Base-by-base conservation (phyloP, 2,797 vertebrate genomes). In the Xiphophorus birchmanni region DNA sequence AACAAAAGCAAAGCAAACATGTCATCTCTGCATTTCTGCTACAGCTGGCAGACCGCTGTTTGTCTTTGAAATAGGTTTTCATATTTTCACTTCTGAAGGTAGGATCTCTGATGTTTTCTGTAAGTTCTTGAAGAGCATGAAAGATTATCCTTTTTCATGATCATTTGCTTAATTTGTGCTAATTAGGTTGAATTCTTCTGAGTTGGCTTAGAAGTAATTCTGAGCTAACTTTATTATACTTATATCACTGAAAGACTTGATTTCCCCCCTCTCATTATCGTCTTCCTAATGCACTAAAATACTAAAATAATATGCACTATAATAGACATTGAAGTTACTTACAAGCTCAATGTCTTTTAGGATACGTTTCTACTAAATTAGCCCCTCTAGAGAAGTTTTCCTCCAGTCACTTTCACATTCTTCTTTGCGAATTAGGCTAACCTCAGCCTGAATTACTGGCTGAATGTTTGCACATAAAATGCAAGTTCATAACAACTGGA, bases 1-100 rank as follows among this genome's bases (percentile, higher is more conserved):
- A 86, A 78, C 73, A 58, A 81, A 80, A 86, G 78, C 47, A 82
- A 40, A 40, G 74, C 15, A 11, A 45, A 76, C 67, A 42, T 80
- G 81, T 76, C 45, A 73, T 48, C 78, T 82, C 78, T 80, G 75
- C 9, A 73, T 73, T 54, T 83, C 50, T 52, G 48, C 56, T 74
- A 50, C 42, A 58, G 45, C 37, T 52, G 23, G 69, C 40, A 44
- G 67, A 69, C 4, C 11, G 0, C 23, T n/a, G 11, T 71, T 44
- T 71, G 40, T n/a, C 26, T 72, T 15, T 29, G 42, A 72, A 45
- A 45, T 8, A 8, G 44, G 42, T n/a, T 72, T 72, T 72, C 26
- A 15, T 45, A 15, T 44, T n/a, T 71, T 71, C 37, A 71, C 67
- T 7, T 71, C 67, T 71, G 21, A 26, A 37, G 35, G 35, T 67